phyloP scores from a whole-genome alignment of 2,888 invertebrate genomes.

The Rhagonycha lutea region DNA sequence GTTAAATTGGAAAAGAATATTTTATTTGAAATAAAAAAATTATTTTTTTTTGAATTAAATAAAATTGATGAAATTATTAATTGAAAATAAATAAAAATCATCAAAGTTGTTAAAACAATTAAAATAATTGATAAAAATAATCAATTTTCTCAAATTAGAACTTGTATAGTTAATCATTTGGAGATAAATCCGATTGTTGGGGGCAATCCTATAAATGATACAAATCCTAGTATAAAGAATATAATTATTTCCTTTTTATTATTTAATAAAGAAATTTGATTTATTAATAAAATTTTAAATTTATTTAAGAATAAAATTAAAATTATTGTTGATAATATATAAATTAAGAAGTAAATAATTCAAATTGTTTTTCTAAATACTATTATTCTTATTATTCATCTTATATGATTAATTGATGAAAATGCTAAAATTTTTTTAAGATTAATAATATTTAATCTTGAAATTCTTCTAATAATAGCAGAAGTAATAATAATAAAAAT shows the following conservation, averaged over 20 bases:
- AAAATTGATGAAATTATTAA: conserved; percentile 58
- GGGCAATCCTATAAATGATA: conserved; percentile 63
- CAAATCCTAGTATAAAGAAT: conserved; percentile 58
- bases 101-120: conserved; percentile 60
- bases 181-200: conserved; percentile 66
- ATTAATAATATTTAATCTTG: conserved; percentile 54
- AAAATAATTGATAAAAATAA: conserved; percentile 56
- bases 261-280: conserved; percentile 57
- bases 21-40: conserved; percentile 48
- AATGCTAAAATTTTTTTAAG: conserved; percentile 63
- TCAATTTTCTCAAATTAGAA: conserved; percentile 55
- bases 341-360: conserved; percentile 31
- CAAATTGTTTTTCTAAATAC: conserved; percentile 35
- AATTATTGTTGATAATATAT: neutral
- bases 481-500: conserved; percentile 56
- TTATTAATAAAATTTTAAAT: conserved; percentile 53
- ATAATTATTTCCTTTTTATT: conserved; percentile 55
- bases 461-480: conserved; percentile 57
- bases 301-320: neutral
- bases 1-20: conserved; percentile 48
- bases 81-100: conserved; percentile 62
- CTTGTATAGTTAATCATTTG: conserved; percentile 64
- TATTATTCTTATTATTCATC: conserved; percentile 53
- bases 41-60: conserved; percentile 58
- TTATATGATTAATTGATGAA: conserved; percentile 68